Conservation (phyloP, 2,113 vertebrate genomes). For the Pyxicephalus adspersus region DNA sequence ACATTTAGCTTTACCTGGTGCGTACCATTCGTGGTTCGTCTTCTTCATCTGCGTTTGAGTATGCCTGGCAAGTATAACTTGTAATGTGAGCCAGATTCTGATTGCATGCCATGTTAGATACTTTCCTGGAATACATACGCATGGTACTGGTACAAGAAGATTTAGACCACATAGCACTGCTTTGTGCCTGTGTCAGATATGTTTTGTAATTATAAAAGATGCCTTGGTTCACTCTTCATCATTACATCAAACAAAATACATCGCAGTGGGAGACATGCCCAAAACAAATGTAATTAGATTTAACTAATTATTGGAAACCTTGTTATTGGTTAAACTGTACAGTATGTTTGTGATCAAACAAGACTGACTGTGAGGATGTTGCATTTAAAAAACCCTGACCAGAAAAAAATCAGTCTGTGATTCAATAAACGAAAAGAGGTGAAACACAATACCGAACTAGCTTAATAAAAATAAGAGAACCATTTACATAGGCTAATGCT, state of each 20-base stretch:
- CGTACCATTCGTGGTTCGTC: too few relatives aligned
- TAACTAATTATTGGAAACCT: slow-evolving; percentile 3
- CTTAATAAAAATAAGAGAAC: slow-evolving; percentile 15
- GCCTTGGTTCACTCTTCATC: not conserved
- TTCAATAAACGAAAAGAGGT: not conserved
- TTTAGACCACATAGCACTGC: not conserved
- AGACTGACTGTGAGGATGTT: not conserved
- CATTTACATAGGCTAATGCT: slow-evolving; percentile 57
- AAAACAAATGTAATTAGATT: slow-evolving; percentile 44
- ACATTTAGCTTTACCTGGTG: too few relatives aligned
- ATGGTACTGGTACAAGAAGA: too few relatives aligned
- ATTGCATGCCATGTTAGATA: too few relatives aligned
- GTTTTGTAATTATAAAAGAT: slow-evolving; percentile 2
- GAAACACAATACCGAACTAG: not conserved
- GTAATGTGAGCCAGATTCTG: too few relatives aligned
- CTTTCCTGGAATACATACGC: too few relatives aligned
- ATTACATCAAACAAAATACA: slow-evolving; percentile 1
- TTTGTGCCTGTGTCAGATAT: not conserved
- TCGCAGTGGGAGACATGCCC: slow-evolving; percentile 17
- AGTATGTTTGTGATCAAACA: slow-evolving; percentile 14
- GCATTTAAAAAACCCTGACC: slow-evolving; percentile 19
- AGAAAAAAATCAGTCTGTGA: not conserved
- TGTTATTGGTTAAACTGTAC: slow-evolving; percentile 3
- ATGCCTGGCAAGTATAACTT: too few relatives aligned
- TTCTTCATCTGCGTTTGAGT: too few relatives aligned